Evolutionary conservation across 2,797 vertebrate genomes (phyloP), one percentile per base, ranked within the genome.

Genomic region (Huso huso): DNA sequence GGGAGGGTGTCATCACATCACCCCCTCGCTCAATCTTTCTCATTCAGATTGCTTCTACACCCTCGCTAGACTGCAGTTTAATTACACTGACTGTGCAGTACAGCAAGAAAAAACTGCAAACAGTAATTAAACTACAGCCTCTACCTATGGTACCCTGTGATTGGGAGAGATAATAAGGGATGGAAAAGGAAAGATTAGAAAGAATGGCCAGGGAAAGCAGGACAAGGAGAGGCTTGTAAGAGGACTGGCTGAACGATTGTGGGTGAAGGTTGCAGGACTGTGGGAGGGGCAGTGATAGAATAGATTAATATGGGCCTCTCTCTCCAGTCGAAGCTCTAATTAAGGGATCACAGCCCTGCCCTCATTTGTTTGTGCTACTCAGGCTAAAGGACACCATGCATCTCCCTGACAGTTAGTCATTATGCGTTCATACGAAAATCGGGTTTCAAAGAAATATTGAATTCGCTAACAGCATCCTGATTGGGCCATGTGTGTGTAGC

Each of bases 381-480:
- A 13, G 60, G 73, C 70, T 78, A 83, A 84, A 85, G 82, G 79
- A 86, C 80, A 80, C 79, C 78, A 86, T 85, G 84, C 75, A 81
- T 89, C 86, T 88, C 79, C 67, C 73, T 85, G 89, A 88, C 83
- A 86, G 80, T 68, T 78, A 83, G 84, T 87, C 84, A 83, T 87
- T 87, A 82, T 64, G 69, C 74, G 66, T 59, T 75, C 1, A 12
- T 72, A 77, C 70, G 62, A 62, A 68, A 68, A 65, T 68, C 70
- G 65, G 63, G 51, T 65, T 11, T 67, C 66, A 67, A 18, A 51
- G 66, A 51, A 65, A 70, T 68, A 62, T 61, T 61, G 63, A 62
- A 68, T 71, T 65, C 62, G 51, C 62, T 64, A 68, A 61, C 15
- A 62, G 60, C 62, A 49, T 18, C 8, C 48, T 57, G 49, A 51